These are phyloP conservation scores for Hiodon tergisus DNA, from an alignment of 2,113 vertebrate genomes.

Conservation along the genomic window DNA sequence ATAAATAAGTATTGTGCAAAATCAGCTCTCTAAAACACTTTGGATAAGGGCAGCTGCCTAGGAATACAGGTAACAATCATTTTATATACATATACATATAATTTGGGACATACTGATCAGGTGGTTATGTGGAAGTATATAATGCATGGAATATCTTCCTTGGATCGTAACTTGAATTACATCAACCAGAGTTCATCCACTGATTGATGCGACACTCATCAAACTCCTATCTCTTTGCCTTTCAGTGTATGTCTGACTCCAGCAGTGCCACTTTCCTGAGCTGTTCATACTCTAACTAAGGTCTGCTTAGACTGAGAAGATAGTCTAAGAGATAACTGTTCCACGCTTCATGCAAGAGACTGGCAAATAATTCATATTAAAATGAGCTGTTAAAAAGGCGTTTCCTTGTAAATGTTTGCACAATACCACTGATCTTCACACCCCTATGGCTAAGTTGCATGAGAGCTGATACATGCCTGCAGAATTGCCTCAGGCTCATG, in stretches of 20 bases:
- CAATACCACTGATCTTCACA: not conserved
- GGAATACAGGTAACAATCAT: no score
- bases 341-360: no score
- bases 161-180: slow-evolving; percentile 30
- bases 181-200: slow-evolving; percentile 32
- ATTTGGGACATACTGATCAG: slow-evolving; percentile 28
- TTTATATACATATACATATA: no score
- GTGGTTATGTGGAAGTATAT: slow-evolving; percentile 30
- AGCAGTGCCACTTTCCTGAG: not conserved
- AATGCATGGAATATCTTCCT: slow-evolving; percentile 22
- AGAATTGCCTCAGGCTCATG: slow-evolving; percentile 3
- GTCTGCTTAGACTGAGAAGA: not conserved
- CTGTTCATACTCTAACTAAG: not conserved
- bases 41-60: no score
- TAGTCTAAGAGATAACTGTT: not conserved
- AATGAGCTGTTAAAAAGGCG: slow-evolving; percentile 18
- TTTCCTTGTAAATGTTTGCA: slow-evolving; percentile 4
- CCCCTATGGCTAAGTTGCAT: slow-evolving; percentile 2
- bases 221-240: not conserved
- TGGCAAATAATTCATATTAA: not conserved
- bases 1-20: no score
- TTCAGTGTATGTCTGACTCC: slow-evolving; percentile 1
- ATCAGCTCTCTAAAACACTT: no score
- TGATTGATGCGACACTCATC: slow-evolving; percentile 32
- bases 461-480: not conserved